phyloP scores from a whole-genome alignment of 2,797 vertebrate genomes.

The Cryptoprocta ferox region DNA sequence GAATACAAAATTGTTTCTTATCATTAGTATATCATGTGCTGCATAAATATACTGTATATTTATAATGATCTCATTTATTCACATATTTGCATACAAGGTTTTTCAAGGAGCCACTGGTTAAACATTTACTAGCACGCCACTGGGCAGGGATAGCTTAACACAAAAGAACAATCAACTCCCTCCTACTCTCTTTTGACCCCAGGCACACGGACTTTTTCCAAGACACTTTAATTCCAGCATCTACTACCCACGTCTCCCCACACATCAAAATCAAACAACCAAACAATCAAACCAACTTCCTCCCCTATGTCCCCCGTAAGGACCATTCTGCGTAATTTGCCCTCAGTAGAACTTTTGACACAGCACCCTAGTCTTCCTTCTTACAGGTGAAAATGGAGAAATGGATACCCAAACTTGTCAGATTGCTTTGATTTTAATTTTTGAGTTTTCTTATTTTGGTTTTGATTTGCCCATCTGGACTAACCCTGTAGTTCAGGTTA shows the following conservation, averaged over 20 bases:
- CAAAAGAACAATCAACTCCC: background rate
- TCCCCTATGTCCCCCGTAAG: background rate
- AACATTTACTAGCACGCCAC: background rate
- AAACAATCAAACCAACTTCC: background rate
- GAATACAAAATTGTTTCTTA: background rate
- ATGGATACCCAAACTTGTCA: background rate
- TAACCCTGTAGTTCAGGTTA: background rate
- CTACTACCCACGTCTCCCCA: accelerated
- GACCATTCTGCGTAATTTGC: background rate
- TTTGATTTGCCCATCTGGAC: background rate
- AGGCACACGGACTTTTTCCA: background rate
- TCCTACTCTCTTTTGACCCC: background rate
- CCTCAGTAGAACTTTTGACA: background rate
- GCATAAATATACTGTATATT: background rate
- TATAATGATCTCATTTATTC: background rate
- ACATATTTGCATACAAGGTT: background rate
- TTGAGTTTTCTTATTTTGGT: background rate
- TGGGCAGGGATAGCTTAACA: background rate
- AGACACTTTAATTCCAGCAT: background rate
- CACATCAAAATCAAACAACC: background rate
- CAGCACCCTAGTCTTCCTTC: background rate
- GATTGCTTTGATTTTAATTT: background rate
- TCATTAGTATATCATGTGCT: too few relatives aligned
- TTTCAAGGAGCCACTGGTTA: background rate
- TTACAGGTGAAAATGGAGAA: background rate